Evolutionary conservation across 2,797 vertebrate species (phyloP), one percentile per base, ranked within the genome.

Genomic region (Argyrosomus regius): DNA sequence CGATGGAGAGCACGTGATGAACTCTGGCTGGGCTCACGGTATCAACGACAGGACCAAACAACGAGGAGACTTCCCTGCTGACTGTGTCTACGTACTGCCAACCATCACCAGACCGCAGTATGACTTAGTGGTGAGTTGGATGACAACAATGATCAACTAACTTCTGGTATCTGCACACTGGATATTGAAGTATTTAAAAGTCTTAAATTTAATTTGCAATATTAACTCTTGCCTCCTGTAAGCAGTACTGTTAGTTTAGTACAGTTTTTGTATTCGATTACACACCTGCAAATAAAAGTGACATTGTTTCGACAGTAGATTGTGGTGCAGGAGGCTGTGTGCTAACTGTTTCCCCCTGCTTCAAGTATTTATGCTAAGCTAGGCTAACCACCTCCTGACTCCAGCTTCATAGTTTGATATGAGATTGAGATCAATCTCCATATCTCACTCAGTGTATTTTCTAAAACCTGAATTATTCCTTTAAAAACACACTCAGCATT

Each of bases 71-170:
- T 99, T 99, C 92, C 97, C 98, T 0, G 97, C 97, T 0, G 97
- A 99, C 87, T 96, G 94, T 0, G 98, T 99, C 78, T 99, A 99
- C 0, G 97, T 99, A 57, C 92, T 99, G 92, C 98, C 98, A 9
- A 97, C 96, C 0, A 93, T 97, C 91, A 97, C 96, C 77, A 94
- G 95, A 84, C 98, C 98, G 0, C 96, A 96, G 0, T 90, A 95
- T 20, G 98, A 99, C 88, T 94, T 98, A 0, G 98, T 97, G 97
- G 98, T 99, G 90, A 86, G 96, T 87, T 3, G 0, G 2, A 1
- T 8, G 9, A 28, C 56, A 46, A 3, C 20, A 6, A 46, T 52
- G 3, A 52, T 52, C 49, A 52, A 12, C 57, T 39, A 6, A 59
- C 31, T 1, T 20, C 18, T 20, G 56, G n/a, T 24, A 53, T 53